These are phyloP conservation scores for Silurus glanis DNA, from an alignment of 2,113 vertebrate genomes.

Conservation along the genomic window DNA sequence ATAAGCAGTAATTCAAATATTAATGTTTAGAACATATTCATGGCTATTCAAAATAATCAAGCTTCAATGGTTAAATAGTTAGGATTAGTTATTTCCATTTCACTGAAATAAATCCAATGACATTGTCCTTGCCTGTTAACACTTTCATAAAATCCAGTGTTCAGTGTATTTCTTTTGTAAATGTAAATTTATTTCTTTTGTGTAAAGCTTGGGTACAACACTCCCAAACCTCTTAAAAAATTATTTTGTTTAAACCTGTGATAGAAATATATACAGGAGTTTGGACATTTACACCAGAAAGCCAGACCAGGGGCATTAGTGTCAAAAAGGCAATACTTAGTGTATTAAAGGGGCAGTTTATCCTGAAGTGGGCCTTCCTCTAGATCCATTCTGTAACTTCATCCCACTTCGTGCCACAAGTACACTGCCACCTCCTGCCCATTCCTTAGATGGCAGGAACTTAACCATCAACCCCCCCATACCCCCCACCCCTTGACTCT, in stretches of 20 bases:
- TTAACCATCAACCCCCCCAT: constrained; percentile 15
- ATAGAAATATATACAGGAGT: neutral
- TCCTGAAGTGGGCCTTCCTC: neutral
- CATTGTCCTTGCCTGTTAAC: neutral
- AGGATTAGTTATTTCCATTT: neutral
- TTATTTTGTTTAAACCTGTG: neutral
- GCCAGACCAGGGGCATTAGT: constrained; percentile 1
- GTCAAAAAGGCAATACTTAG: constrained; percentile 1
- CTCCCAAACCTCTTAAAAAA: neutral
- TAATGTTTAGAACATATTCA: neutral
- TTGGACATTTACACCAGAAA: constrained; percentile 10
- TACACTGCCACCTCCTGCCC: constrained; percentile 40
- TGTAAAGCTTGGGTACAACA: neutral
- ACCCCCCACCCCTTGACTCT: constrained; percentile 27
- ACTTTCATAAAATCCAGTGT: neutral
- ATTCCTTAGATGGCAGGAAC: constrained; percentile 31
- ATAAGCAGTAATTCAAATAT: neutral
- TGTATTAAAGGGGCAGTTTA: neutral
- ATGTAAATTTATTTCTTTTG: neutral
- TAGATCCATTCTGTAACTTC: neutral
- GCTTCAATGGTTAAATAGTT: neutral
- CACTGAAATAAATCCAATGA: neutral
- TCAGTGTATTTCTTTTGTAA: neutral
- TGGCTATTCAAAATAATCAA: neutral
- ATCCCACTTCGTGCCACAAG: constrained; percentile 17